Evolutionary conservation across 1,140 invertebrate genomes (phyloP), one percentile per base, ranked within the genome.

Genomic region (Papilio dardanus): DNA sequence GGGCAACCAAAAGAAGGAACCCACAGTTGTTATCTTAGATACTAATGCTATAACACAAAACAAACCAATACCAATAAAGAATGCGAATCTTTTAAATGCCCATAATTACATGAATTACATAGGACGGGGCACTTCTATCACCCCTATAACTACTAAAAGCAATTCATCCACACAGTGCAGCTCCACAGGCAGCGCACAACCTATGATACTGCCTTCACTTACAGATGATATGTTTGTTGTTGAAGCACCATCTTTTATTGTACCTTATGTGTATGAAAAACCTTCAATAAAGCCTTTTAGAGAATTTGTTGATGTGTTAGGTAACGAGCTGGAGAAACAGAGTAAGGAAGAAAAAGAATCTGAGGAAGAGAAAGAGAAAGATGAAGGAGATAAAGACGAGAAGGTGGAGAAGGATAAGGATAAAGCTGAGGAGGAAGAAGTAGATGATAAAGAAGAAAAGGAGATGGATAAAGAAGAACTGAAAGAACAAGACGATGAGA

Each of bases 251-350:
- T 98, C 97, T 14, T 98, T 98, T 85, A 97, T 98, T 85, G 97
- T 98, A 79, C 97, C 97, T 50, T 98, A 98, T 90, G 97, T 98
- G n/a, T 98, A 97, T 89, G 97, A 98, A 91, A 97, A 98, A 89
- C 97, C 97, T 4, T 96, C 97, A 0, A 89, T 97, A 7, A 96
- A 96, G 84, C 95, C 96, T 58, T 94, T 98, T 65, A 97, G 96
- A 87, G 95, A 97, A 78, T 97, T 97, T 88, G 95, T 97, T 58
- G 94, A 95, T 40, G 95, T 95, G 82, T 91, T 97, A 69, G 95
- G 95, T 54, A 95, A 95, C 76, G 94, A 96, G 85, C 94, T 96
- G 65, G 94, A 94, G 62, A 94, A 96, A 74, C 90, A 94, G 78
- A 90, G 87, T 76, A 88, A 89, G 80, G 88, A 87, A 33, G 90